These are phyloP conservation scores for Drosophila yakuba DNA, from an alignment of 1,140 invertebrate species.

Conservation along the genomic window DNA sequence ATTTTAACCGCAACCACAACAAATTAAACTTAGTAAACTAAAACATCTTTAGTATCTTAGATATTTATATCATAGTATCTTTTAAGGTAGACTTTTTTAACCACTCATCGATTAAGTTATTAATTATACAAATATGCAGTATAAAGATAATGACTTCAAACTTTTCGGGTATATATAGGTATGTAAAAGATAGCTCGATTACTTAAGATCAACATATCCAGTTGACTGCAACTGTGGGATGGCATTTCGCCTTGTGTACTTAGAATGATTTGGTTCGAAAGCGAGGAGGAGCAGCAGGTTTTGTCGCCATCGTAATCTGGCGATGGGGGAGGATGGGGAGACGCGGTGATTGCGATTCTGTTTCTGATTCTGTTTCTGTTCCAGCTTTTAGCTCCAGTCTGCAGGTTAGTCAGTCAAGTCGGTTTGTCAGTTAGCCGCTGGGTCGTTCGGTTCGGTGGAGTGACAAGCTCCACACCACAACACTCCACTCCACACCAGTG, in stretches of 20 bases:
- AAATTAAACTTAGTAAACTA: no score
- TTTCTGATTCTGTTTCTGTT: conserved; percentile 53
- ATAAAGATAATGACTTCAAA: no score
- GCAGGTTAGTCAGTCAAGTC: conserved; percentile 69
- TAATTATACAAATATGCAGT: no score
- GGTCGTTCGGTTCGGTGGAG: conserved; percentile 8
- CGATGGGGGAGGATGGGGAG: conserved; percentile 2
- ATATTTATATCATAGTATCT: no score
- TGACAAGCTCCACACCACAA: no score
- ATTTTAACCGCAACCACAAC: no score
- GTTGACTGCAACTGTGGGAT: neutral
- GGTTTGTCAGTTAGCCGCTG: conserved; percentile 17
- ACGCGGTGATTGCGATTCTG: conserved; percentile 50
- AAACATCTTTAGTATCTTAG: no score
- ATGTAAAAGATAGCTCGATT: neutral
- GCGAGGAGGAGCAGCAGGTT: conserved; percentile 51
- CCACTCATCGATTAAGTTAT: no score
- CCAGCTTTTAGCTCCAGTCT: conserved; percentile 50
- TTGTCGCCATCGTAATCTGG: conserved; percentile 46
- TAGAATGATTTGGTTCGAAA: conserved; percentile 38
- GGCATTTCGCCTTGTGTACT: conserved; percentile 10
- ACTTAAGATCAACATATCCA: no score
- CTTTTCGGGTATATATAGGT: neutral
- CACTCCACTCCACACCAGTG: conserved; percentile 24
- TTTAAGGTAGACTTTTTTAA: no score